These are phyloP conservation scores for Syngnathus scovelli DNA, from an alignment of 2,113 vertebrate genomes.

Conservation along the genomic window DNA sequence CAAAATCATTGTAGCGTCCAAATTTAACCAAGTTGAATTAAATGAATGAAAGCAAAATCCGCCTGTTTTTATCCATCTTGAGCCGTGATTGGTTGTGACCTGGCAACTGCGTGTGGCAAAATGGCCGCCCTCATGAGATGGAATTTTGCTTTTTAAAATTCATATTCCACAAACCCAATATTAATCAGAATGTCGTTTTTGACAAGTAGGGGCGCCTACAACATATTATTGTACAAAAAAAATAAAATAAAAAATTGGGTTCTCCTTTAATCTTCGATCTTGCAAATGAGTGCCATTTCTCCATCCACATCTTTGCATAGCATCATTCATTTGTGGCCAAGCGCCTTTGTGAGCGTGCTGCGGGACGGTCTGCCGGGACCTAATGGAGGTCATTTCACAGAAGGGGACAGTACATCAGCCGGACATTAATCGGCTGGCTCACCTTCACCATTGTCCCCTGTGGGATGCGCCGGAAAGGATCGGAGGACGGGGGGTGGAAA, in stretches of 20 bases:
- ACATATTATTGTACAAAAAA: too few relatives aligned
- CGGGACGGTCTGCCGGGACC: conserved; percentile 26
- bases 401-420: conserved; percentile 62
- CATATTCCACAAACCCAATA: too few relatives aligned
- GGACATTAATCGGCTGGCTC: conserved; percentile 62
- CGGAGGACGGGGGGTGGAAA: conserved; percentile 44
- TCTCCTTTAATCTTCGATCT: not conserved
- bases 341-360: conserved; percentile 8
- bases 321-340: conserved; percentile 13
- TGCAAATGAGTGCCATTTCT: not conserved
- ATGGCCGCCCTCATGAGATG: too few relatives aligned
- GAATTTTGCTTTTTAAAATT: too few relatives aligned
- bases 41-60: too few relatives aligned
- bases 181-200: too few relatives aligned
- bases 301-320: conserved; percentile 5
- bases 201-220: too few relatives aligned
- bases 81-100: too few relatives aligned
- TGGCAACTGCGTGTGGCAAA: too few relatives aligned
- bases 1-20: conserved; percentile 48
- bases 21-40: conserved; percentile 2
- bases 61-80: too few relatives aligned
- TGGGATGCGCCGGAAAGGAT: conserved; percentile 36
- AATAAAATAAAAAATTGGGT: not conserved
- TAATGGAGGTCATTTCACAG: conserved; percentile 43
- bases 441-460: conserved; percentile 57